Conservation (phyloP, 2,113 vertebrate genomes). For the Pantherophis guttatus region DNA sequence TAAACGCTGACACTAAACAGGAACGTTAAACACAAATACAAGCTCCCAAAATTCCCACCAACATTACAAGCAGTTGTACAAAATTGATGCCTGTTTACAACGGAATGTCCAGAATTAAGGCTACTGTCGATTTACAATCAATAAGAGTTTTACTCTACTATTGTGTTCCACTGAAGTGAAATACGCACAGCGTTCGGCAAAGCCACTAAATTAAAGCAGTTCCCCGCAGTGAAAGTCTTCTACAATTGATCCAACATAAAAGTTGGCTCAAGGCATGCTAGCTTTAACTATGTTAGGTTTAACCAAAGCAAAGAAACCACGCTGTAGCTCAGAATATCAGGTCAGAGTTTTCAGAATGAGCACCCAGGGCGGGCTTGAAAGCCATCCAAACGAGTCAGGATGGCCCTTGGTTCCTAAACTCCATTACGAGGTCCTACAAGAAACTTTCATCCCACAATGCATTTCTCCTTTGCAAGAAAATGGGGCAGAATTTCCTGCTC, state of each 20-base stretch:
- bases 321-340: not conserved
- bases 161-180: not conserved
- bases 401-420: constrained; percentile 43
- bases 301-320: not conserved
- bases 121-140: not conserved
- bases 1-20: not conserved
- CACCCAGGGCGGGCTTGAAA: not conserved
- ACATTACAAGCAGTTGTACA: not conserved
- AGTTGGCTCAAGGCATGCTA: not conserved
- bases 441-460: not conserved
- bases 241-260: not conserved
- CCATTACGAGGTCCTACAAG: constrained; percentile 33
- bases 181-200: not conserved
- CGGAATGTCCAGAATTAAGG: not conserved
- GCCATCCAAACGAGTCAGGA: not conserved
- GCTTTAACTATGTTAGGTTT: not conserved
- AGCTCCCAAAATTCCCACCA: not conserved
- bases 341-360: not conserved
- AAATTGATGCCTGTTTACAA: not conserved
- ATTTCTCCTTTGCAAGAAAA: not conserved
- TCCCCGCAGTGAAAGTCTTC: not conserved
- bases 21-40: not conserved
- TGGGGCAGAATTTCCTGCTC: not conserved
- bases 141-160: not conserved
- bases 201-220: not conserved